Evolutionary conservation across 2,888 invertebrate genomes (phyloP).

Genomic region (Eucera pruinosa): DNA sequence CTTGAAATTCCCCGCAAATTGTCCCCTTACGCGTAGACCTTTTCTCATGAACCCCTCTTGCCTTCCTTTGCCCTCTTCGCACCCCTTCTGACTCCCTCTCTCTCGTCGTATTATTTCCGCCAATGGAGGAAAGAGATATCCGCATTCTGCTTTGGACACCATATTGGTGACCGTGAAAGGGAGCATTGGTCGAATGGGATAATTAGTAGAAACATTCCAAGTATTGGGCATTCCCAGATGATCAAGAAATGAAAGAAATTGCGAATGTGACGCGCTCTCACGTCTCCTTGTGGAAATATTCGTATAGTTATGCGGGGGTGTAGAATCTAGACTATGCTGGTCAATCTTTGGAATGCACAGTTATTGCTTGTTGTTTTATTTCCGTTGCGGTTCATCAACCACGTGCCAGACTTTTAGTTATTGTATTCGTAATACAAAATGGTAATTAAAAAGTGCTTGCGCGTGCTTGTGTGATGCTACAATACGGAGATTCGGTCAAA

Average conservation of each 20-base stretch:
- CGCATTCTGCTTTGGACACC: conserved; percentile 62
- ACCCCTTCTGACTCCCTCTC: conserved; percentile 5
- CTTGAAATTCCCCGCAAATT: conserved; percentile 74
- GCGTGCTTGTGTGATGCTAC: too few relatives aligned
- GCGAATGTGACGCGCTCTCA: conserved; percentile 15
- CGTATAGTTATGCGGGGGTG: too few relatives aligned
- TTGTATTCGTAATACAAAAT: too few relatives aligned
- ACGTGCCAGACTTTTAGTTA: too few relatives aligned
- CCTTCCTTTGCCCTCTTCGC: conserved; percentile 21
- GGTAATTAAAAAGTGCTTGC: too few relatives aligned
- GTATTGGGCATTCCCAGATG: conserved; percentile 62
- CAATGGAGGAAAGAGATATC: conserved; percentile 44
- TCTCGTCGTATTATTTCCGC: conserved; percentile 70
- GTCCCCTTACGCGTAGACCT: conserved; percentile 61
- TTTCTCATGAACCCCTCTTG: conserved; percentile 49
- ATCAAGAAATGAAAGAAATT: conserved; percentile 53
- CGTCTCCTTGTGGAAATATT: conserved; percentile 48
- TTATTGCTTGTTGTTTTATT: too few relatives aligned
- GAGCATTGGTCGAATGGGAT: conserved; percentile 56
- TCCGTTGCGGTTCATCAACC: too few relatives aligned
- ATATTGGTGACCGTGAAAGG: not conserved
- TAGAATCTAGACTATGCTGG: conserved; percentile 47
- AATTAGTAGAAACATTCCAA: conserved; percentile 76
- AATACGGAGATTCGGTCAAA: too few relatives aligned
- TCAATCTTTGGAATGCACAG: too few relatives aligned